Evolutionary conservation across 2,113 vertebrate genomes (phyloP).

Genomic region (cat (Felis catus)): F.catus_Fca126_mat1.0 CM031414.1:111191001-111191500

Average conservation of each 20-base stretch:
- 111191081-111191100: background rate
- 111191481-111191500: slow-evolving; percentile 70
- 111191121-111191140: background rate
- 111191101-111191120: background rate
- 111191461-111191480: slow-evolving; percentile 46
- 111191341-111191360: background rate
- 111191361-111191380: slow-evolving; percentile 53
- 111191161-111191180: background rate
- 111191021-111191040: background rate
- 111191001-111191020: background rate
- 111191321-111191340: slow-evolving; percentile 35
- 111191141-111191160: background rate
- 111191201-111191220: background rate
- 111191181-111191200: background rate
- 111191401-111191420: slow-evolving; percentile 32
- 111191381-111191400: slow-evolving; percentile 28
- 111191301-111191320: slow-evolving; percentile 34
- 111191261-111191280: background rate
- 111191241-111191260: background rate
- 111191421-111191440: slow-evolving; percentile 57
- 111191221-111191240: background rate
- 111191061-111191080: background rate
- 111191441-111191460: slow-evolving; percentile 70
- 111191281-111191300: slow-evolving; percentile 54
- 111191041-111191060: background rate